Evolutionary conservation across 2,797 vertebrate genomes (phyloP).

Genomic region (Capromys pilorides): DNA sequence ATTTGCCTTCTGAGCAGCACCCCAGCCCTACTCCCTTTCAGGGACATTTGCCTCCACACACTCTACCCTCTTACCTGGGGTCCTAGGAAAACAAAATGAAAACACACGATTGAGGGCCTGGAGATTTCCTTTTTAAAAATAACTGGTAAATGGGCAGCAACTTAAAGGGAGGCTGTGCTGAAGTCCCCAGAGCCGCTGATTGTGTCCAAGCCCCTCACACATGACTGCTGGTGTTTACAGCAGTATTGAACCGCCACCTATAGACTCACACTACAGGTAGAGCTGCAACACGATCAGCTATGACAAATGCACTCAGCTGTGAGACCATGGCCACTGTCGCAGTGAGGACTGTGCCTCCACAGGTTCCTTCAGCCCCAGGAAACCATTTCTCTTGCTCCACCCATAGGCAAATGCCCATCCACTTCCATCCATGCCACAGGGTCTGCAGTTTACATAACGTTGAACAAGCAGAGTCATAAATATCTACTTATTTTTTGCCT

Average conservation of each 20-base stretch:
- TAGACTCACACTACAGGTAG: background rate
- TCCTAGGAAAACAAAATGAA: background rate
- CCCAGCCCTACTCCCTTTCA: background rate
- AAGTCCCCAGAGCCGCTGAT: background rate
- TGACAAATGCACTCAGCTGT: background rate
- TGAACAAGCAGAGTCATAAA: background rate
- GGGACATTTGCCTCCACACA: background rate
- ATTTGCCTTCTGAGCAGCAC: background rate
- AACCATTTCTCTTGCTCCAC: background rate
- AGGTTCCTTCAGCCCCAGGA: no score
- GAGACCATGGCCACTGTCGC: background rate
- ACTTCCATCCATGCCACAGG: background rate
- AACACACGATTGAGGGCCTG: background rate
- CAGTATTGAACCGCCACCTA: background rate
- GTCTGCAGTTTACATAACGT: background rate
- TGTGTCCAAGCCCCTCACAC: background rate
- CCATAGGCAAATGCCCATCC: background rate
- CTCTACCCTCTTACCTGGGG: background rate
- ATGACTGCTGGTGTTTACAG: background rate
- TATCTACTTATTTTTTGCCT: background rate
- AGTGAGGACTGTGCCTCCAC: background rate
- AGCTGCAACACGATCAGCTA: background rate
- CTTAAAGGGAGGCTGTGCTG: background rate
- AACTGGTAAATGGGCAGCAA: background rate
- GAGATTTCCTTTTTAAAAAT: background rate